Percentiles rank a stretch among this genome's conserved stretches.
Conservation (phyloP, 1,140 invertebrate species). For the Fopius arisanus region DNA sequence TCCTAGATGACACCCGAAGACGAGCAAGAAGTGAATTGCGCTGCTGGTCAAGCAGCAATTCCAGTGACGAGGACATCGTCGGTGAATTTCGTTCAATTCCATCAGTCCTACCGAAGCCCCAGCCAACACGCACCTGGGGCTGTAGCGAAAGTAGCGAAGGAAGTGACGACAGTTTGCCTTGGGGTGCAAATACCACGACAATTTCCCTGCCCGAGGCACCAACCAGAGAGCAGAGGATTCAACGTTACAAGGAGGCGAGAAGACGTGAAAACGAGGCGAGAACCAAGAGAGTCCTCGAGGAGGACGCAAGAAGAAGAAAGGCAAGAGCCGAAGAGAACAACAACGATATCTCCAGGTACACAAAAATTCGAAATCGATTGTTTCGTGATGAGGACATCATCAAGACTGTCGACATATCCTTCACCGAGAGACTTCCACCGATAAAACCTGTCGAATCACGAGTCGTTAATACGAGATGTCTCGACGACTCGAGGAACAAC, state of each 20-base stretch:
- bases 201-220: constrained; percentile 44
- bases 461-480: background rate
- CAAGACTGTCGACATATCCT: background rate
- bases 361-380: background rate
- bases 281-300: constrained; percentile 53
- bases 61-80: constrained; percentile 60
- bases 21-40: constrained; percentile 57
- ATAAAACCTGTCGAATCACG: constrained; percentile 7
- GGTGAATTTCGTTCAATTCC: constrained; percentile 48
- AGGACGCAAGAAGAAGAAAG: constrained; percentile 52
- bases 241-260: constrained; percentile 59
- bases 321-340: constrained; percentile 48
- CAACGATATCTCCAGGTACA: constrained; percentile 14
- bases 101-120: constrained; percentile 40
- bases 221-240: constrained; percentile 58
- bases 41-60: constrained; percentile 60
- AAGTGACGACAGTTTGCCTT: constrained; percentile 60
- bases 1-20: constrained; percentile 43
- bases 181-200: constrained; percentile 49
- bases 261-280: constrained; percentile 59
- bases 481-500: constrained; percentile 12
- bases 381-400: background rate
- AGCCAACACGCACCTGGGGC: constrained; percentile 50
- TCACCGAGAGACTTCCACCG: constrained; percentile 1
- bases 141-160: constrained; percentile 63